A percentile compares a stretch with the other conserved stretches of the same genome.
Conservation (phyloP, 2,113 vertebrate species). For the Prolemur simus region DNA sequence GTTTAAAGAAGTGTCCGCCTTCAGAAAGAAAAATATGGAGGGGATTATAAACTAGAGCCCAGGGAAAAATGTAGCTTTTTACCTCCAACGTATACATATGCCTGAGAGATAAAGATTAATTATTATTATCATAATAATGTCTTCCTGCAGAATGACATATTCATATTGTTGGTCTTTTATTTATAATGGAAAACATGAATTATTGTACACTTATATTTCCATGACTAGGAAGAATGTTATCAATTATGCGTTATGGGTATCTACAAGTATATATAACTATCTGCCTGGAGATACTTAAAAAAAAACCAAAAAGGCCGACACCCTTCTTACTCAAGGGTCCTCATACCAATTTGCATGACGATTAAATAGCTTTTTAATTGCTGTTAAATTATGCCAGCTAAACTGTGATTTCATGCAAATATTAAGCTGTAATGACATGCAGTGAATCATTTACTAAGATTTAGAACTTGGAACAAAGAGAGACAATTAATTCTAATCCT, state of each 20-base stretch:
- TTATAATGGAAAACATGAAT: conserved; percentile 65
- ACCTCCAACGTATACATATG: conserved; percentile 53
- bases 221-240: conserved; percentile 67
- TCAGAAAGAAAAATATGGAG: not conserved
- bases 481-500: conserved; percentile 93
- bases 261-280: conserved; percentile 72
- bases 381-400: conserved; percentile 94
- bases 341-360: conserved; percentile 89
- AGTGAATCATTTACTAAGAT: conserved; percentile 94
- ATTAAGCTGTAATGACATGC: conserved; percentile 94
- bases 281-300: conserved; percentile 70
- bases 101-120: conserved; percentile 78
- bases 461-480: conserved; percentile 92
- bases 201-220: conserved; percentile 65
- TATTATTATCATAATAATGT: conserved; percentile 16
- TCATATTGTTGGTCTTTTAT: conserved; percentile 54
- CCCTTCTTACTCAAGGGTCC: conserved; percentile 82
- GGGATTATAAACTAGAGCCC: not conserved
- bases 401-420: conserved; percentile 98
- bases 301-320: conserved; percentile 70
- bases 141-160: conserved; percentile 2
- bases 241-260: conserved; percentile 67
- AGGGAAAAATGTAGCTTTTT: not conserved
- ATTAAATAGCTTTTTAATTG: conserved; percentile 98
- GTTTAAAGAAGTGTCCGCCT: not conserved